Evolutionary conservation across 2,113 vertebrate genomes (phyloP).

Genomic region (Orientallactaga bullata): DNA sequence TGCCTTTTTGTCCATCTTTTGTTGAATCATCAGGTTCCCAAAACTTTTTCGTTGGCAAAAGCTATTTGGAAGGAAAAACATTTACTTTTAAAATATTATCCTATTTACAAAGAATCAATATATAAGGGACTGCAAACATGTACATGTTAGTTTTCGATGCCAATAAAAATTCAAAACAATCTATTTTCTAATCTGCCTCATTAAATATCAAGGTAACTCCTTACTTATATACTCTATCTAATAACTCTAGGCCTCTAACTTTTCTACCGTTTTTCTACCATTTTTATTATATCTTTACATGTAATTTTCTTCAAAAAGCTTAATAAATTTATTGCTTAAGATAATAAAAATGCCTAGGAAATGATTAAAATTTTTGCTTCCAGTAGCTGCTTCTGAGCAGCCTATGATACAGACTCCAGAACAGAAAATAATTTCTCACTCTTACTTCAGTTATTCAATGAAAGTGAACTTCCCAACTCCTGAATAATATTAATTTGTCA

Average conservation of each 20-base stretch:
- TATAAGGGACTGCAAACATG: constrained; percentile 2
- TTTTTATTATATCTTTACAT: neutral
- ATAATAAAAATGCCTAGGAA: neutral
- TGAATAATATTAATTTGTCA: constrained; percentile 26
- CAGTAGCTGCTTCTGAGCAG: constrained; percentile 41
- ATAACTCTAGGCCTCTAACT: constrained; percentile 46
- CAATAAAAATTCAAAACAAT: constrained; percentile 48
- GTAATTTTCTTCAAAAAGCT: constrained; percentile 44
- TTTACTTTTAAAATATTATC: constrained; percentile 63
- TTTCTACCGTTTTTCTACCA: constrained; percentile 1
- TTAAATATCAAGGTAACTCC: constrained; percentile 6
- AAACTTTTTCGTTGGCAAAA: constrained; percentile 98
- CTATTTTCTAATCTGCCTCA: constrained; percentile 47
- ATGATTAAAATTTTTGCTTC: constrained; percentile 42
- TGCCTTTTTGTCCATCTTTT: constrained; percentile 99
- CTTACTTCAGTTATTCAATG: constrained; percentile 54
- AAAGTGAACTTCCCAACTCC: constrained; percentile 3
- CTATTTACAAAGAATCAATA: constrained; percentile 19
- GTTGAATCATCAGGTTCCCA: constrained; percentile 99
- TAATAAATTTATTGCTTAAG: constrained; percentile 48
- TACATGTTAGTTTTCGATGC: constrained; percentile 31
- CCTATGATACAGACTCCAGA: constrained; percentile 11
- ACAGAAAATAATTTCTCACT: constrained; percentile 33
- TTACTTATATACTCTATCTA: constrained; percentile 2
- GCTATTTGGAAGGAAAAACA: constrained; percentile 85